Evolutionary conservation across 2,113 vertebrate species (phyloP), one percentile per base, ranked within the genome.

Genomic region (Cathartes aura): DNA sequence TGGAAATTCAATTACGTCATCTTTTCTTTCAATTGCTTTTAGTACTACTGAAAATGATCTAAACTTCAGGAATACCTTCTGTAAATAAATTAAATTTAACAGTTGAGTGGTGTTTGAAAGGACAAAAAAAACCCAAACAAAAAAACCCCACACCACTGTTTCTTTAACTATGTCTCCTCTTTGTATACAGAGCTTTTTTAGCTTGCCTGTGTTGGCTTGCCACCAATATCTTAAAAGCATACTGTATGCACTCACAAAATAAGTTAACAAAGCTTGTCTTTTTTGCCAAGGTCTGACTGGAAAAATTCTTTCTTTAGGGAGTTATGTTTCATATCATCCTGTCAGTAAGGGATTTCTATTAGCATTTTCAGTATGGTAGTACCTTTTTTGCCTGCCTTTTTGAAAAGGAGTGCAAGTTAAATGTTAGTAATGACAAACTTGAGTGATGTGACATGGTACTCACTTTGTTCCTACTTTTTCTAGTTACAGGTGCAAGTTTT

Each of bases 401-500:
- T 21, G 12, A 58, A 47, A 74, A 56, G 13, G 23, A 76, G 53
- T 43, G 12, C 7, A 27, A n/a, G 42, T 81, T 32, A 26, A 55
- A 8, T 52, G 7, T 64, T 24, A 34, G 12, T 42, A 43, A 71
- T 16, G 21, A 58, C 50, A 86, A 71, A 74, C 24, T 24, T 55
- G 23, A 53, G 18, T 10, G 48, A 43, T 42, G 22, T 1, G 1
- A 82, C 53, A 34, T 32, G 58, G 18, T 91, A 13, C 72, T 92
- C 2, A 78, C 15, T 94, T 78, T 59, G 7, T 63, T 89, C 23
- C 59, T 84, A 0, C 50, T 45, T 93, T 67, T 40, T 97, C 32
- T 95, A 99, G 99, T 99, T 97, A 99, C 99, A 68, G 99, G 99
- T 64, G 99, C 99, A 96, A 99, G 99, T 98, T 99, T 99, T 96